Evolutionary conservation across 1,140 invertebrate species (phyloP), one percentile per base, ranked within the genome.

Genomic region (Drosophila athabasca): DNA sequence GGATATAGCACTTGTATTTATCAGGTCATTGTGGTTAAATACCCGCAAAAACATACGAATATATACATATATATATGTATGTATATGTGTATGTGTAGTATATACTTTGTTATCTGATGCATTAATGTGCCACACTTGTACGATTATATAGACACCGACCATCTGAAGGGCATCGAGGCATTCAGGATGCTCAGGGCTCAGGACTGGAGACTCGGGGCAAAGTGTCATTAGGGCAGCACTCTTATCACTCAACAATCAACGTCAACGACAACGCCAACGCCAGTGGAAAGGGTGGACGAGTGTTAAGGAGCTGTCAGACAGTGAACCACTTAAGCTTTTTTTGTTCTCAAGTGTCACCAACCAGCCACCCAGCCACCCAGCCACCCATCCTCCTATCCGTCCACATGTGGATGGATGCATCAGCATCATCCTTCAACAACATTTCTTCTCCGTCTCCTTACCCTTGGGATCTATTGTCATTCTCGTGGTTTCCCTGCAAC

Each of bases 241-340:
- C 70, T 79, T 83, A 79, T 76, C 80, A 57, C 55, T 60, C 67
- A 73, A 72, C 71, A 84, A 79, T 84, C 81, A 81, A 74, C 65
- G 71, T 71, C 70, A 55, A 52, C 44, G 55, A 41, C 81, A 81
- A 74, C 65, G 71, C 67, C 70, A 55, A 52, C 44, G 55, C 44
- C 54, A 53, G 46, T 29, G 55, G 59, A n/a, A 31, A 9, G 13
- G 17, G 11, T 29, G 15, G 39, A 26, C 13, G 48, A 15, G 49
- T 60, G 43, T 35, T 11, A 43, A 49, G 53, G 24, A 39, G 50
- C 17, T 41, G 52, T 35, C 41, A 57, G 54, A 57, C 43, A 61
- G 9, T 44, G 48, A 45, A 50, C 41, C 59, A 69, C 74, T 76
- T 73, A 62, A 74, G 70, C 54, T 53, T 66, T 65, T 69, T 82